These are phyloP conservation scores for Choloepus hoffmanni DNA, from an alignment of 2,113 vertebrate species.

Conservation along the genomic window DNA sequence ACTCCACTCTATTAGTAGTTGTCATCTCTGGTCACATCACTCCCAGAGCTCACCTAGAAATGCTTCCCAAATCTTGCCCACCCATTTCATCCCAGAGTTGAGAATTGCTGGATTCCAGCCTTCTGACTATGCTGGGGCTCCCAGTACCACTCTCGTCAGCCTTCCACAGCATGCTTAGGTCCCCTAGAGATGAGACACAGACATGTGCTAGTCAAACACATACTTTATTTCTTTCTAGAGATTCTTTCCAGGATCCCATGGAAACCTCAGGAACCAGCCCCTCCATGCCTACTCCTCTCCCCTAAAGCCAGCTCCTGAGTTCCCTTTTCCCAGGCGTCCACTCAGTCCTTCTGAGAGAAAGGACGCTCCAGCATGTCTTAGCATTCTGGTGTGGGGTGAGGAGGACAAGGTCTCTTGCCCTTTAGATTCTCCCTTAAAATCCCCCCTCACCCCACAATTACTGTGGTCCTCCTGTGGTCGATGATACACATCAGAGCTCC, in stretches of 20 bases:
- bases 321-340: neutral
- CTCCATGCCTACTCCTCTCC: neutral
- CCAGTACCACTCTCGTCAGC: neutral
- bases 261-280: neutral
- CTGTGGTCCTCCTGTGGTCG: neutral
- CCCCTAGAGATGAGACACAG: conserved; percentile 8
- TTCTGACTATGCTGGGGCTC: neutral
- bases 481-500: neutral
- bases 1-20: neutral
- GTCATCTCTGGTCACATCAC: neutral
- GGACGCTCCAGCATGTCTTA: neutral
- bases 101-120: neutral
- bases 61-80: neutral
- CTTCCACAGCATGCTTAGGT: neutral
- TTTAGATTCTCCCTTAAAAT: neutral
- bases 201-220: neutral
- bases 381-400: neutral
- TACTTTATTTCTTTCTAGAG: conserved; percentile 69
- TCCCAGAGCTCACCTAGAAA: neutral
- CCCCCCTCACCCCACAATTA: neutral
- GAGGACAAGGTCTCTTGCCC: neutral
- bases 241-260: conserved; percentile 48
- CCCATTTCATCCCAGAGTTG: neutral
- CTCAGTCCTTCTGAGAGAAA: neutral
- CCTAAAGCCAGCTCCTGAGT: neutral